These are phyloP conservation scores for Nephila pilipes DNA, from an alignment of 1,140 invertebrate genomes.

Conservation along the genomic window DNA sequence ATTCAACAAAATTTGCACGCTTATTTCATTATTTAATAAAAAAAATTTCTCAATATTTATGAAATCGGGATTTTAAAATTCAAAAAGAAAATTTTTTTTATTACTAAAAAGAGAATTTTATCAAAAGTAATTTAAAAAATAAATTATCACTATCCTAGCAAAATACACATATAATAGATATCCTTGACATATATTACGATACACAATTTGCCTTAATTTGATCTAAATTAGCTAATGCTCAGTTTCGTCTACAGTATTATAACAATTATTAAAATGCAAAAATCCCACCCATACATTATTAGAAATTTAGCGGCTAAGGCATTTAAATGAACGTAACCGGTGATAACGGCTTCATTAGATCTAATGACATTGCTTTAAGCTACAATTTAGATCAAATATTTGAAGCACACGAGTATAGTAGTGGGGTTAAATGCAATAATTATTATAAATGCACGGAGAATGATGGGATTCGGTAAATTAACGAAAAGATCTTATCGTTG, in stretches of 20 bases:
- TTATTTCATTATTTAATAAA: too few species aligned
- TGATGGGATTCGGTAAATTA: neutral
- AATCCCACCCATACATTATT: neutral
- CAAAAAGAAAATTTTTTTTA: too few species aligned
- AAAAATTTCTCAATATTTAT: too few species aligned
- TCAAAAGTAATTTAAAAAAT: too few species aligned
- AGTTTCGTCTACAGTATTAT: neutral
- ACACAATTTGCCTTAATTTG: neutral
- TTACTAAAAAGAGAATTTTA: too few species aligned
- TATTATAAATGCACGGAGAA: neutral
- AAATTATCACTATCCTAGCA: too few species aligned
- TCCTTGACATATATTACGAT: neutral
- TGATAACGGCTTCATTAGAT: neutral
- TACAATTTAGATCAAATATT: slow-evolving; percentile 29
- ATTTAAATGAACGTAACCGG: neutral
- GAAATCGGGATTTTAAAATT: too few species aligned
- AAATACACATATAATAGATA: too few species aligned
- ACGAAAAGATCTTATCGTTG: neutral
- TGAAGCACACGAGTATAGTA: neutral
- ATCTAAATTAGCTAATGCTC: neutral
- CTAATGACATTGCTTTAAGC: neutral
- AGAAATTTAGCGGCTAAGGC: neutral
- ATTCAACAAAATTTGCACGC: too few species aligned
- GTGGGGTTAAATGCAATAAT: neutral
- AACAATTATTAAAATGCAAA: neutral